These are phyloP conservation scores for Astur gentilis DNA, from an alignment of 2,113 vertebrate species.

Conservation along the genomic window DNA sequence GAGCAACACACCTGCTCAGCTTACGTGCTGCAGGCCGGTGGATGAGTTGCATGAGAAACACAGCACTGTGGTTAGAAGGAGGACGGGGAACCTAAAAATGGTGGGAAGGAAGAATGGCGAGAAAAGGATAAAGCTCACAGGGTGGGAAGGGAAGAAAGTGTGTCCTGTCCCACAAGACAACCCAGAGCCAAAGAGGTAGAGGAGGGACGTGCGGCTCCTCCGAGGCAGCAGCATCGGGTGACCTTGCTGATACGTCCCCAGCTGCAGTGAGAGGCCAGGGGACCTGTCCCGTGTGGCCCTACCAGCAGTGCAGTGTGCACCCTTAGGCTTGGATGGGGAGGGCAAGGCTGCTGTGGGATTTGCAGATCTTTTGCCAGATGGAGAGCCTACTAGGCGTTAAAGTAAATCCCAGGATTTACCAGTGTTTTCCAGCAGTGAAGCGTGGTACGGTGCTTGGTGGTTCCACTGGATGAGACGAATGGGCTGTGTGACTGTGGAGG, in stretches of 20 bases:
- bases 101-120: background rate
- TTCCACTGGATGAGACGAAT: fast-evolving
- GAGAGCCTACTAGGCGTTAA: background rate
- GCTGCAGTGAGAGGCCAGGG: background rate
- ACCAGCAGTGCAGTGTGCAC: fast-evolving
- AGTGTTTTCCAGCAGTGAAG: background rate
- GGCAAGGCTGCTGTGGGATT: background rate
- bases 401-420: background rate
- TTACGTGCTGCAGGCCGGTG: background rate
- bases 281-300: fast-evolving
- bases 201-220: background rate
- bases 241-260: background rate
- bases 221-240: background rate
- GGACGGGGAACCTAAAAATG: background rate
- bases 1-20: background rate
- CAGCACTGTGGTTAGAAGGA: too few relatives aligned
- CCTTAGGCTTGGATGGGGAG: background rate
- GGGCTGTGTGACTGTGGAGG: background rate
- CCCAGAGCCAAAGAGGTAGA: background rate
- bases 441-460: fast-evolving
- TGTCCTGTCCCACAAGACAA: background rate
- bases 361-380: background rate
- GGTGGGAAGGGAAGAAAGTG: background rate
- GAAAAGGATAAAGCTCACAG: background rate
- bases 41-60: background rate